phyloP scores from a whole-genome alignment of 2,113 vertebrate genomes.

The Hydrochoerus hydrochaeris region DNA sequence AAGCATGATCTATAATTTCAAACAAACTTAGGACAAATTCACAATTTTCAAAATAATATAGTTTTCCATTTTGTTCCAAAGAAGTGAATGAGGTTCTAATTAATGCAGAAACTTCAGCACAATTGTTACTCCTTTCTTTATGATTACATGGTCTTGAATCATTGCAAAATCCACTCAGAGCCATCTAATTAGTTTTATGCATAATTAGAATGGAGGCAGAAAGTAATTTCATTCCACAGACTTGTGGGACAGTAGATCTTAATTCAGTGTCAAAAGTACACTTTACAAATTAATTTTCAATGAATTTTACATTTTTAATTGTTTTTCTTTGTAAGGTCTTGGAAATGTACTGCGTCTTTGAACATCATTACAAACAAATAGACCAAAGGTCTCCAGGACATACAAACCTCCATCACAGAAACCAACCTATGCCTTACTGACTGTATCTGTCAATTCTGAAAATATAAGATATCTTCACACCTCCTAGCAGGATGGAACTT shows the following conservation, averaged over 20 bases:
- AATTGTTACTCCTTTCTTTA: conserved; percentile 58
- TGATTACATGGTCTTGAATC: conserved; percentile 71
- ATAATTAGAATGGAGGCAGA: conserved; percentile 79
- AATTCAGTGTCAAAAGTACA: conserved; percentile 76
- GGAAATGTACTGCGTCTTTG: conserved; percentile 73
- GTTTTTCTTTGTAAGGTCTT: conserved; percentile 74
- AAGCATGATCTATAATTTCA: conserved; percentile 81
- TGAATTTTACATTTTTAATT: conserved; percentile 74
- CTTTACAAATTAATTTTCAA: conserved; percentile 75
- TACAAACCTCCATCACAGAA: conserved; percentile 68
- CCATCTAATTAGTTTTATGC: conserved; percentile 66
- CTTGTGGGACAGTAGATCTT: conserved; percentile 65
- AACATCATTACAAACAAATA: conserved; percentile 72
- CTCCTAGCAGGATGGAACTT: conserved; percentile 60
- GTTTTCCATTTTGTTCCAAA: conserved; percentile 75
- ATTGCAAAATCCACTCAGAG: conserved; percentile 70
- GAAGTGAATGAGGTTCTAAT: conserved; percentile 70
- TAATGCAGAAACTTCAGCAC: conserved; percentile 61
- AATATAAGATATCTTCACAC: conserved; percentile 60
- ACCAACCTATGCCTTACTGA: conserved; percentile 64
- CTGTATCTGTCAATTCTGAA: conserved; percentile 68
- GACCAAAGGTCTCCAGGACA: conserved; percentile 52
- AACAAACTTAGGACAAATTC: conserved; percentile 78
- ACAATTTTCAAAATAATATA: conserved; percentile 81
- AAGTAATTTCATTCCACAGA: conserved; percentile 70